Conservation (phyloP, 1,140 invertebrate genomes). For the Solen grandis region DNA sequence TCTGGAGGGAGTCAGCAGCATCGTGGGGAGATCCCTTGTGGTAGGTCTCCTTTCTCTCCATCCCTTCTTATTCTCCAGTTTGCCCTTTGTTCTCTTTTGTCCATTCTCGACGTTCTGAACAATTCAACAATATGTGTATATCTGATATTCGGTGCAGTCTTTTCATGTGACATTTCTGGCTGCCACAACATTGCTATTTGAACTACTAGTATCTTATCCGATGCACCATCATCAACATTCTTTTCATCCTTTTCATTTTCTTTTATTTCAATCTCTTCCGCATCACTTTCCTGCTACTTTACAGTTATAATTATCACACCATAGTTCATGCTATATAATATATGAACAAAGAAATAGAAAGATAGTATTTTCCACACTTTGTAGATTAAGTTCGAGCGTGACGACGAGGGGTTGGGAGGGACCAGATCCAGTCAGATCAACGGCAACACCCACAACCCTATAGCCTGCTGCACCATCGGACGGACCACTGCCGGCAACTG, state of each 20-base stretch:
- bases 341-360: too few species aligned
- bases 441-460: constrained; percentile 61
- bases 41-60: constrained; percentile 46
- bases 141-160: background rate
- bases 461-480: constrained; percentile 63
- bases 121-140: background rate
- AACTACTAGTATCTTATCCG: too few species aligned
- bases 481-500: constrained; percentile 62
- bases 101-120: background rate
- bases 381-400: constrained; percentile 64
- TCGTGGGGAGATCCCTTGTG: constrained; percentile 62
- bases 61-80: background rate
- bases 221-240: too few species aligned
- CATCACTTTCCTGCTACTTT: too few species aligned
- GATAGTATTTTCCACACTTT: too few species aligned
- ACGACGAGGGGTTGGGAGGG: constrained; percentile 62
- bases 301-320: too few species aligned
- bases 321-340: too few species aligned
- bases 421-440: constrained; percentile 58
- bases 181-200: background rate
- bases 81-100: background rate
- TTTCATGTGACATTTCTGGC: background rate
- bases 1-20: constrained; percentile 57
- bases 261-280: too few species aligned
- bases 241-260: too few species aligned